Evolutionary conservation across 2,797 vertebrate genomes (phyloP), one percentile per base, ranked within the genome.

Genomic region (Clarias pachynema): DNA sequence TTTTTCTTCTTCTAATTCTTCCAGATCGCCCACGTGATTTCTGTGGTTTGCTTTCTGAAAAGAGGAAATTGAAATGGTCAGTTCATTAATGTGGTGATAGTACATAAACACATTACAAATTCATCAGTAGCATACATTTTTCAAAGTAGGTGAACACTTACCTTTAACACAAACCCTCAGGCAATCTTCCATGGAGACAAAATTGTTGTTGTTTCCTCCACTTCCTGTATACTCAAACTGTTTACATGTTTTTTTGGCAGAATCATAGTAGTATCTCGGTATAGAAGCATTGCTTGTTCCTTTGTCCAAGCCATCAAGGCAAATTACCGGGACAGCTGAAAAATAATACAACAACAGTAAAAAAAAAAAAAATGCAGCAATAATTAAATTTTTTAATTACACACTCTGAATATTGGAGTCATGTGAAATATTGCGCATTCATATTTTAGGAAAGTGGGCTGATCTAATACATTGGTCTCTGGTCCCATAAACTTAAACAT

Each of bases 31-130:
- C 85, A 31, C 26, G 6, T n/a, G 9, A 3, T 15, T 53, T 90
- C 82, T 34, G 29, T 16, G 0, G 8, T 80, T 68, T 83, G 1
- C 16, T 57, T 56, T 53, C 91, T 91, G 83, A 74, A 78, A 89
- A 81, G 24, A 84, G 84, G 24, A 82, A 84, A 66, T n/a, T 31
- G 56, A 44, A 70, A 77, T 26, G 66, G 26, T 74, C 29, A 31
- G 24, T 70, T 69, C 15, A 40, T n/a, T 62, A 26, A 34, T 49
- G 2, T 10, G 37, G 20, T 37, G 8, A 81, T 26, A 65, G 49
- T 49, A 8, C 59, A 40, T 63, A 26, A 26, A 44, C 12, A 44
- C 14, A 63, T 24, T n/a, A 4, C 0, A 1, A 80, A 18, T 63
- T 63, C 12, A 79, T 79, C 22, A 16, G 57, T n/a, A 59, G 34